Percentiles rank a stretch among this genome's conserved stretches.
phyloP scores from a whole-genome alignment of 2,888 invertebrate genomes.

The Hypolimnas misippus region DNA sequence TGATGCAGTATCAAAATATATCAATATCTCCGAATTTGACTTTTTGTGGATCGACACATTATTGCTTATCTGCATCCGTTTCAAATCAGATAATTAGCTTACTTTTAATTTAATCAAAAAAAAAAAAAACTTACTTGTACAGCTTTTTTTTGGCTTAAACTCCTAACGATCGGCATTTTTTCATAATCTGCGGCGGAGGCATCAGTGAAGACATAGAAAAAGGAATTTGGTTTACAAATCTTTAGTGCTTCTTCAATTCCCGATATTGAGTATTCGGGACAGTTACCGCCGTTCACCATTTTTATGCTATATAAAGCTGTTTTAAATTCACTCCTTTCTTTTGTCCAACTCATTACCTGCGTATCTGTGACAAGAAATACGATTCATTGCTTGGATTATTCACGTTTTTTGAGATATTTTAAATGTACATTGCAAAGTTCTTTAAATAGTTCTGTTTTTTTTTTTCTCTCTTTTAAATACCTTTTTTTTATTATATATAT shows the following conservation, averaged over 20 bases:
- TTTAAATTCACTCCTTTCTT: constrained; percentile 51
- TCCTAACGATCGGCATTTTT: constrained; percentile 50
- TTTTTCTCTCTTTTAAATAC: too few species aligned
- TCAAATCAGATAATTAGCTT: too few species aligned
- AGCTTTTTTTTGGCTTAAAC: constrained; percentile 53
- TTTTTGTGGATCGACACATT: too few species aligned
- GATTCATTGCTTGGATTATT: too few species aligned
- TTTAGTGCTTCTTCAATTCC: constrained; percentile 60
- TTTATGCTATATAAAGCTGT: constrained; percentile 44
- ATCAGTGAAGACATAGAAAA: constrained; percentile 69
- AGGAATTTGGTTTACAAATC: constrained; percentile 56
- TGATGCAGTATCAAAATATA: too few species aligned
- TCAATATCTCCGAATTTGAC: too few species aligned
- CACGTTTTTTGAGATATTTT: too few species aligned
- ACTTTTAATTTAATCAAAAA: neutral
- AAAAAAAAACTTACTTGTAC: constrained; percentile 44
- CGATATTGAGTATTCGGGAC: constrained; percentile 61
- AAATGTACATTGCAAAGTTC: too few species aligned
- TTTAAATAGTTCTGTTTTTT: too few species aligned
- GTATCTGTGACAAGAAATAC: constrained; percentile 44
- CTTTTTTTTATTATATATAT: too few species aligned
- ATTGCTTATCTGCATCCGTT: too few species aligned
- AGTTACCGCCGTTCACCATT: constrained; percentile 54
- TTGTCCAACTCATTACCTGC: constrained; percentile 48
- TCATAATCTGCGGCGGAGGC: constrained; percentile 59